A percentile compares a stretch with the other conserved stretches of the same genome.
These are phyloP conservation scores for Corvus cornix DNA, from an alignment of 2,113 vertebrate species.

Conservation along the genomic window DNA sequence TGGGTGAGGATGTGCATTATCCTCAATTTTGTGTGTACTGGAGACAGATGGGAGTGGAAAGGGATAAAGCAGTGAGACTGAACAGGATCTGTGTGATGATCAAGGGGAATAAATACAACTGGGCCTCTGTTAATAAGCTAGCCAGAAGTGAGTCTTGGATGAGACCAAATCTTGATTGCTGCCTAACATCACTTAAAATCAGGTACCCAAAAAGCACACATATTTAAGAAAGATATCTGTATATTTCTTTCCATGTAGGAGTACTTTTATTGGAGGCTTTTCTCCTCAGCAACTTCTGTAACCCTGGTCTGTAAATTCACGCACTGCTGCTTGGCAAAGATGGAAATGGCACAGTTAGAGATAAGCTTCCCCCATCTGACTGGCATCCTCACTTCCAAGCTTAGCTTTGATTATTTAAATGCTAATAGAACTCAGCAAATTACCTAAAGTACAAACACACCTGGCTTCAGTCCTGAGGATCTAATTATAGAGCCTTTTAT, in stretches of 20 bases:
- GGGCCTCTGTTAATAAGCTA: not conserved
- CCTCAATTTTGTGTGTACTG: not conserved
- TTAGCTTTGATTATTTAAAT: conserved; percentile 29
- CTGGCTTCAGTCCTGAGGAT: not conserved
- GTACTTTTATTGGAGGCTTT: not conserved
- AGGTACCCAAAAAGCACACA: not conserved
- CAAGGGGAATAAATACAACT: not conserved
- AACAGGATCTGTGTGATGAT: not conserved
- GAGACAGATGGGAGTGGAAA: not conserved
- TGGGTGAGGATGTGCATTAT: not conserved
- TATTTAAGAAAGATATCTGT: not conserved
- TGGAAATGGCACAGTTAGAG: not conserved
- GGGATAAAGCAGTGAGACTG: not conserved
- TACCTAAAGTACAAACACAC: not conserved
- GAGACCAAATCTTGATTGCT: not conserved
- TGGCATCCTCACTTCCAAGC: conserved; percentile 32
- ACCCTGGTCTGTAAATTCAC: not conserved
- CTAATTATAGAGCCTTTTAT: conserved; percentile 48
- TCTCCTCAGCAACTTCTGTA: not conserved
- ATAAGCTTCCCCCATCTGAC: not conserved
- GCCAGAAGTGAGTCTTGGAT: not conserved
- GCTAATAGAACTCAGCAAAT: conserved; percentile 24
- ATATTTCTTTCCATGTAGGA: not conserved
- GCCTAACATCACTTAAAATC: not conserved
- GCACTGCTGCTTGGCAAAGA: not conserved